Evolutionary conservation across 53 echinoderm and acorn worm genomes (phyloP).

Genomic region (Crossaster papposus): DNA sequence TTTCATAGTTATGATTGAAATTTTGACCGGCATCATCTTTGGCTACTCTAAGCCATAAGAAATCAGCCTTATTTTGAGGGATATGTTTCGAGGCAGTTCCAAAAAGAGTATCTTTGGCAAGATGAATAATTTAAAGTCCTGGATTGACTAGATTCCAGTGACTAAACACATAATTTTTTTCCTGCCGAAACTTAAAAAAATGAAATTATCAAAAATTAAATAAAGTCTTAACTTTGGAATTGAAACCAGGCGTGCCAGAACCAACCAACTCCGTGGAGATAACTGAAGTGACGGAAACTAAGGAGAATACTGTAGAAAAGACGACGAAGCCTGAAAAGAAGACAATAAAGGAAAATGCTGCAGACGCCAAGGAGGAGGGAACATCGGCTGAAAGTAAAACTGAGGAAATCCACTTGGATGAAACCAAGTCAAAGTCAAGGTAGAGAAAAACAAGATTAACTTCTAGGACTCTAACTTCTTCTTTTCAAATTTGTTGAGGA

Average conservation of each 20-base stretch:
- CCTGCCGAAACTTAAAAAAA: no score
- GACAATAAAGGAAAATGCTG: conserved; percentile 12
- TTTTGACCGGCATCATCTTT: no score
- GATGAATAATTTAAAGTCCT: not conserved
- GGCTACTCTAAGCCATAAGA: no score
- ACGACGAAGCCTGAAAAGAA: not conserved
- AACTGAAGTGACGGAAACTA: not conserved
- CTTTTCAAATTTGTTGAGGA: no score
- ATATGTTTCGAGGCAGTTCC: not conserved
- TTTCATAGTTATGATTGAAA: no score
- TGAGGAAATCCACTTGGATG: not conserved
- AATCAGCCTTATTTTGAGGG: no score
- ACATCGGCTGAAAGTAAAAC: not conserved
- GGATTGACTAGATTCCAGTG: not conserved
- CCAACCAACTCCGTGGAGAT: conserved; percentile 41
- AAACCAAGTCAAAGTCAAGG: not conserved
- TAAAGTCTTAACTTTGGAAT: not conserved
- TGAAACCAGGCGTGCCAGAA: conserved; percentile 31
- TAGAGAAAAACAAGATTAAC: not conserved
- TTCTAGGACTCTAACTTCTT: no score
- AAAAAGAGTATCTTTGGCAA: not conserved
- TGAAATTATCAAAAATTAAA: no score
- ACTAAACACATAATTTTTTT: no score
- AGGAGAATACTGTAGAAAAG: not conserved
- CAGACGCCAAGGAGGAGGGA: not conserved